Conservation (phyloP, 2,113 vertebrate genomes). For the Micronisus gabar region DNA sequence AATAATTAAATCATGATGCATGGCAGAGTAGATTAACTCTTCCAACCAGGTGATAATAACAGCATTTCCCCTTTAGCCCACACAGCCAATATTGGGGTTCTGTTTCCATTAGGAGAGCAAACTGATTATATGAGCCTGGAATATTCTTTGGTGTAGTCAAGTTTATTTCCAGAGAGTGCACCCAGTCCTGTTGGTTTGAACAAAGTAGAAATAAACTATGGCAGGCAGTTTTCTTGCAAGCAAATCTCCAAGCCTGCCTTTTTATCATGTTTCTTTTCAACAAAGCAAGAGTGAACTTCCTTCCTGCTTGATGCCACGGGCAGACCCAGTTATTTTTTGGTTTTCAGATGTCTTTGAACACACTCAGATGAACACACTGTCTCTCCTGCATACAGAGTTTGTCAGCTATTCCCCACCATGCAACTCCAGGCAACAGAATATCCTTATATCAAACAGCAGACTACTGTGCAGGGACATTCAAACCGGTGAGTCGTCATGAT, state of each 20-base stretch:
- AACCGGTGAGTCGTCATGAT: rapidly evolving
- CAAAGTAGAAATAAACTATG: background rate
- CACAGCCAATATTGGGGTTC: background rate
- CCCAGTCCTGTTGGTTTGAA: background rate
- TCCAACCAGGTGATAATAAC: constrained; percentile 17
- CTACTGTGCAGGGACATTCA: background rate
- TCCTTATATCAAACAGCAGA: background rate
- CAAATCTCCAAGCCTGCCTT: background rate
- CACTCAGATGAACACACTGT: background rate
- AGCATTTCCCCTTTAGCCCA: background rate
- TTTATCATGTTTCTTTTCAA: background rate
- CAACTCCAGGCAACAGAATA: background rate
- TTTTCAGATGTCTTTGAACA: background rate
- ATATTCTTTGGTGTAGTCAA: background rate
- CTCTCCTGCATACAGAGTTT: background rate
- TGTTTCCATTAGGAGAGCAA: background rate
- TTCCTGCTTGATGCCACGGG: rapidly evolving
- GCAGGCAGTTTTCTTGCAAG: background rate
- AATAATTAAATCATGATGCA: constrained; percentile 36
- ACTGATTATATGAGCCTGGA: background rate
- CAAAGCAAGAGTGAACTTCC: background rate
- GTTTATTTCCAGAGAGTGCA: background rate
- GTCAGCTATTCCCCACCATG: background rate
- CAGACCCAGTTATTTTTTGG: background rate
- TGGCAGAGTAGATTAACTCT: background rate